Evolutionary conservation across 2,888 invertebrate genomes (phyloP).

Genomic region (Digitonthophagus gazella): DNA sequence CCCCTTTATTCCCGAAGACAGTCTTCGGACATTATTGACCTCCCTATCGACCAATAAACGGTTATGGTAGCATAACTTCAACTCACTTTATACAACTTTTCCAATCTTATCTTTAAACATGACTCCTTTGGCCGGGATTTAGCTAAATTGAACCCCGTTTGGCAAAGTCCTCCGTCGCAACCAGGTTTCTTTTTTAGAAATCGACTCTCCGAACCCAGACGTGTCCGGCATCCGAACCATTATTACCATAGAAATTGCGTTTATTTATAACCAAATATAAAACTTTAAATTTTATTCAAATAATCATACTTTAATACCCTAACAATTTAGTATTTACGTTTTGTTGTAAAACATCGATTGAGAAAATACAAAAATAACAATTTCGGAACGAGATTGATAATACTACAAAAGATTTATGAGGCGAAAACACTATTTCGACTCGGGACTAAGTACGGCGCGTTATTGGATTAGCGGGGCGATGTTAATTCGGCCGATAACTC

Average conservation of each 20-base stretch:
- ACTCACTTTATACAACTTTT: conserved; percentile 54
- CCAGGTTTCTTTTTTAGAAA: conserved; percentile 14
- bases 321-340: too few relatives aligned
- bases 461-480: not conserved
- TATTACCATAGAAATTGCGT: conserved; percentile 27
- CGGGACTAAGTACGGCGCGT: not conserved
- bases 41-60: conserved; percentile 45
- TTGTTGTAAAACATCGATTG: too few relatives aligned
- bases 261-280: conserved; percentile 25
- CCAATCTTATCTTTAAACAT: conserved; percentile 57
- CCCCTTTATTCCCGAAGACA: conserved; percentile 33
- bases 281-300: conserved; percentile 27
- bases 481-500: not conserved
- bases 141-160: conserved; percentile 51
- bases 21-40: conserved; percentile 44
- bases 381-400: not conserved
- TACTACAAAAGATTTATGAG: not conserved
- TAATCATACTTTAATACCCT: too few relatives aligned
- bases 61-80: conserved; percentile 46
- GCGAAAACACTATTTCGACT: not conserved
- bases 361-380: not conserved
- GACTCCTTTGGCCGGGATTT: conserved; percentile 52
- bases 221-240: conserved; percentile 24
- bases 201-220: conserved; percentile 19
- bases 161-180: conserved; percentile 23